Base-by-base conservation (phyloP, 2,113 vertebrate genomes). In the Fregata magnificens region DNA sequence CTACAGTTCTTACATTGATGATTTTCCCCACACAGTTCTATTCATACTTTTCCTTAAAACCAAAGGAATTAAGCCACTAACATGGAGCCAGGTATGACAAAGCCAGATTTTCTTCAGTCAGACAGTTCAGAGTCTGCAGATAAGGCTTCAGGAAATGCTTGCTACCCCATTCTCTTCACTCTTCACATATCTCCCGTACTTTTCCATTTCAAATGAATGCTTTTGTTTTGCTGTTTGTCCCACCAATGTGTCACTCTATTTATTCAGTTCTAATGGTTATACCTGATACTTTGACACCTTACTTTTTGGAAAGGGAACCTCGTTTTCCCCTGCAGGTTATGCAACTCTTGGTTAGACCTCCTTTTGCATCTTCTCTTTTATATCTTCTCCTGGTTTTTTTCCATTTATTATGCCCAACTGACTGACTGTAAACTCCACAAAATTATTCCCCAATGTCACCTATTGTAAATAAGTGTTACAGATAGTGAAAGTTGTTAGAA, bases 141-240 rank as follows among this genome's bases (percentile, higher is more conserved):
- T 8, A 73, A 53, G 5, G 26, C 19, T 56, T 86, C 53, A 52
- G 36, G 19, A 83, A 24, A 72, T 32, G 24, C n/a, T 18, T 49
- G 70, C 22, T 17, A 70, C 3, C 4, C 6, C 11, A 9, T 34
- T 47, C 16, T 21, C 29, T n/a, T 40, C 55, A 20, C 61, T 88
- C 47, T 55, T 34, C 56, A 38, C 0, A 0, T 38, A 45, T 67
- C 59, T 82, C 55, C 47, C n/a, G 24, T 13, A 88, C 13, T 17
- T 81, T 38, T 19, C 20, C 36, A 58, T 55, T 83, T 82, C 59
- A 83, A 83, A 87, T n/a, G 0, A 71, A 90, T 47, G 31, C 9
- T 36, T 78, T 53, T 38, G 53, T n/a, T 90, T 78, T 88, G 58
- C 83, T 81, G 29, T 34, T 21, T 59, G 40, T 31, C 74, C 12